Evolutionary conservation across 2,888 invertebrate species (phyloP).

Genomic region (Erebia epiphron): DNA sequence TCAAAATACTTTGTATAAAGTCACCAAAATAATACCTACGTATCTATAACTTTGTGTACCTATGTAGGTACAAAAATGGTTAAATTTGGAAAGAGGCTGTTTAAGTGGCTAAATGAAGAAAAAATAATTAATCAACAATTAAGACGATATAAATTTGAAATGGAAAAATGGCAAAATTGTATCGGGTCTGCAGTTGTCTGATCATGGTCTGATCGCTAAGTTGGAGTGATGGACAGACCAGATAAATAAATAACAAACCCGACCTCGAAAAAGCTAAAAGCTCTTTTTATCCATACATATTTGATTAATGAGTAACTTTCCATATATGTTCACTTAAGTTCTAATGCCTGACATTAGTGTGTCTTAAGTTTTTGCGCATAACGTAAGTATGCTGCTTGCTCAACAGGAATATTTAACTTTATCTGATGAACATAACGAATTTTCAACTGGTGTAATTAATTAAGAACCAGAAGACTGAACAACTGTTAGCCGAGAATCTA

Average conservation of each 20-base stretch:
- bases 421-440: background rate
- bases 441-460: background rate
- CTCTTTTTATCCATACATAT: constrained; percentile 23
- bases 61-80: no score
- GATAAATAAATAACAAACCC: constrained; percentile 55
- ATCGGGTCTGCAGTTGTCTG: no score
- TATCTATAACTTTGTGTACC: no score
- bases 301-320: constrained; percentile 24
- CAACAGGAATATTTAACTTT: background rate
- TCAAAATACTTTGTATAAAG: no score
- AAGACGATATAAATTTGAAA: no score
- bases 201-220: no score
- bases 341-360: constrained; percentile 15
- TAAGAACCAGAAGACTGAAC: background rate
- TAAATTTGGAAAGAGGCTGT: no score
- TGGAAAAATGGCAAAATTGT: no score
- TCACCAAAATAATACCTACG: no score
- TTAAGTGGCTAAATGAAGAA: no score
- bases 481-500: no score
- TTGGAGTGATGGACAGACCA: constrained; percentile 53
- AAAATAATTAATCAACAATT: no score
- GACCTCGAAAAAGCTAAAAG: constrained; percentile 50
- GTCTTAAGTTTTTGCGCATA: background rate
- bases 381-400: background rate
- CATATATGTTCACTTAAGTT: constrained; percentile 8